Conservation (phyloP, 2,888 invertebrate genomes). For the Strigamia maritima region DNA sequence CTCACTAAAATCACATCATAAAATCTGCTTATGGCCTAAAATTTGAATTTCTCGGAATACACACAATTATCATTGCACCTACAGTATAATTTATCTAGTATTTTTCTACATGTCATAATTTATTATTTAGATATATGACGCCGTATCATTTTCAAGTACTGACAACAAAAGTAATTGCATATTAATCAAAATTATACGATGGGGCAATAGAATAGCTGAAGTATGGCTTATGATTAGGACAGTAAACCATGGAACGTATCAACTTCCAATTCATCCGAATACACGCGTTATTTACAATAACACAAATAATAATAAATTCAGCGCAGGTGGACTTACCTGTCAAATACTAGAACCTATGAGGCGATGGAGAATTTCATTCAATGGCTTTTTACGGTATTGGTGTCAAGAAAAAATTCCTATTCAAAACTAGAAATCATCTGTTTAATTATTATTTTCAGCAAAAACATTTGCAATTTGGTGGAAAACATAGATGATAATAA, state of each 20-base stretch:
- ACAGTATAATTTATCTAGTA: too few relatives aligned
- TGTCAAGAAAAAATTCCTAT: background rate
- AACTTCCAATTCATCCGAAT: constrained; percentile 60
- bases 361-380: constrained; percentile 65
- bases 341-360: constrained; percentile 62
- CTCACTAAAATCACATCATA: too few relatives aligned
- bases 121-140: constrained; percentile 53
- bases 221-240: constrained; percentile 57
- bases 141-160: constrained; percentile 57
- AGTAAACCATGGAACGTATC: constrained; percentile 54
- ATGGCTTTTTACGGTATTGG: constrained; percentile 62
- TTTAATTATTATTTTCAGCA: background rate
- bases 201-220: constrained; percentile 58
- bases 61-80: too few relatives aligned
- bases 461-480: background rate
- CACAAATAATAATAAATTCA: constrained; percentile 44
- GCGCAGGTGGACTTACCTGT: constrained; percentile 57
- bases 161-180: constrained; percentile 61
- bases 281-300: constrained; percentile 53
- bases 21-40: too few relatives aligned
- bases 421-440: background rate
- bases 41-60: too few relatives aligned
- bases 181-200: constrained; percentile 58
- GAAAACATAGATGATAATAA: background rate
- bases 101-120: background rate